A percentile compares a stretch with the other conserved stretches of the same genome.
phyloP scores from a whole-genome alignment of 2,888 invertebrate genomes.

The Falcaria lacertinaria region DNA sequence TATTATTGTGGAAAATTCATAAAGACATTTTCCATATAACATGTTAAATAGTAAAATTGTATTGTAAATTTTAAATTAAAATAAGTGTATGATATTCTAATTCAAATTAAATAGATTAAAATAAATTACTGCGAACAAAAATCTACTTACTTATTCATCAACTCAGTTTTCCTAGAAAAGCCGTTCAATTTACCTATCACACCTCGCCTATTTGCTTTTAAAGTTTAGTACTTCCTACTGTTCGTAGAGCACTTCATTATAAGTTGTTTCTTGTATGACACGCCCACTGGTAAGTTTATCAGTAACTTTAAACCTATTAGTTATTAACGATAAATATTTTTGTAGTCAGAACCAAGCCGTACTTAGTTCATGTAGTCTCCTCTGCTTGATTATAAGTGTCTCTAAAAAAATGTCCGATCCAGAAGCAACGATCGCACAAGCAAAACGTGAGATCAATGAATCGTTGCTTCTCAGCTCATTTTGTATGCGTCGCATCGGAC shows the following conservation, averaged over 20 bases:
- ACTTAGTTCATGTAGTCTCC: constrained; percentile 12
- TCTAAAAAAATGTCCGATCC: constrained; percentile 42
- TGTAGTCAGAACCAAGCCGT: no score
- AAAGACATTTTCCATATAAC: no score
- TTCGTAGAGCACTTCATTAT: constrained; percentile 14
- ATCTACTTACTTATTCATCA: constrained; percentile 6
- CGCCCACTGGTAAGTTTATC: constrained; percentile 16
- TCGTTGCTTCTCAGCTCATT: constrained; percentile 52
- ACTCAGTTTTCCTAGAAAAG: constrained; percentile 6
- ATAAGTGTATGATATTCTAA: no score
- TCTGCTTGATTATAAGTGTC: constrained; percentile 13
- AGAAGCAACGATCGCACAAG: constrained; percentile 29
- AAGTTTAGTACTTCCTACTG: constrained; percentile 22
- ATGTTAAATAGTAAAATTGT: no score
- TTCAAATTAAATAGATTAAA: no score
- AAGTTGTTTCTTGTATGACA: constrained; percentile 12
- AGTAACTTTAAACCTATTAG: constrained; percentile 8
- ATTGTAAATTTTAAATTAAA: no score
- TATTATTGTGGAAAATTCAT: no score
- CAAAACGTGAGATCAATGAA: constrained; percentile 56
- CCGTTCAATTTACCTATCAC: constrained; percentile 24
- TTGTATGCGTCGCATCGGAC: constrained; percentile 57
- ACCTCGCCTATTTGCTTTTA: constrained; percentile 14
- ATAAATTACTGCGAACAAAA: no score
- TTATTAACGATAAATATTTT: background rate